Conservation (phyloP, 2,113 vertebrate genomes). For the Odontophorus gujanensis region DNA sequence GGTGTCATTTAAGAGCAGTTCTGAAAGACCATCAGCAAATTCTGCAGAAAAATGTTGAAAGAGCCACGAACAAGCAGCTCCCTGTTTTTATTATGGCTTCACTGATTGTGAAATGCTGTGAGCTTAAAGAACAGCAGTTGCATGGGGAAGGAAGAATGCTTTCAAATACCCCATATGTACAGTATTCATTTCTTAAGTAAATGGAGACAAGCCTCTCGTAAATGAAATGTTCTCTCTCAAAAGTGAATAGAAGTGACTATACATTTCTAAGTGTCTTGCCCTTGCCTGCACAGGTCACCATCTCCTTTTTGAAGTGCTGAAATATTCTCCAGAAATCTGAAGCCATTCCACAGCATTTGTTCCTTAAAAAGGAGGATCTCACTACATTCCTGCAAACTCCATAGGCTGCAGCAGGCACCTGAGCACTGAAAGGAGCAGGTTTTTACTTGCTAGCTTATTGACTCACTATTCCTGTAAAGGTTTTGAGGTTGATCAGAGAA, state of each 20-base stretch:
- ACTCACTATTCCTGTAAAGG: background rate
- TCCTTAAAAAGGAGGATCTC: background rate
- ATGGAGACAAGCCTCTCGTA: background rate
- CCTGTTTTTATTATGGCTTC: background rate
- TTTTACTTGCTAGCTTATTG: background rate
- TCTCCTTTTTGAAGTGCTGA: slow-evolving; percentile 76
- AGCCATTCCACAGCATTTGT: background rate
- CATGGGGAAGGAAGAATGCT: background rate
- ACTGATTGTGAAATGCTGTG: background rate
- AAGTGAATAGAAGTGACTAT: slow-evolving; percentile 74
- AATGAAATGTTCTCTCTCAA: slow-evolving; percentile 59
- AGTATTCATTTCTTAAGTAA: background rate
- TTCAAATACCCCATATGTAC: background rate
- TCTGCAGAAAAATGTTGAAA: background rate
- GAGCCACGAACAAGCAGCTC: background rate
- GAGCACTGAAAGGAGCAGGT: background rate
- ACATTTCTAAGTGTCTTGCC: slow-evolving; percentile 71
- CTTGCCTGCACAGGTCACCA: background rate
- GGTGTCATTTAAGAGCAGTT: background rate
- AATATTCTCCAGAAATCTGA: slow-evolving; percentile 70
- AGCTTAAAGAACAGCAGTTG: background rate
- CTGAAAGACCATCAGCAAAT: background rate
- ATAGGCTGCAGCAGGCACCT: accelerated
- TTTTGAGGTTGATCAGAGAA: background rate
- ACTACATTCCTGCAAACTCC: background rate